Evolutionary conservation across 2,888 invertebrate species (phyloP), one percentile per base, ranked within the genome.

Genomic region (Rhagium mordax): DNA sequence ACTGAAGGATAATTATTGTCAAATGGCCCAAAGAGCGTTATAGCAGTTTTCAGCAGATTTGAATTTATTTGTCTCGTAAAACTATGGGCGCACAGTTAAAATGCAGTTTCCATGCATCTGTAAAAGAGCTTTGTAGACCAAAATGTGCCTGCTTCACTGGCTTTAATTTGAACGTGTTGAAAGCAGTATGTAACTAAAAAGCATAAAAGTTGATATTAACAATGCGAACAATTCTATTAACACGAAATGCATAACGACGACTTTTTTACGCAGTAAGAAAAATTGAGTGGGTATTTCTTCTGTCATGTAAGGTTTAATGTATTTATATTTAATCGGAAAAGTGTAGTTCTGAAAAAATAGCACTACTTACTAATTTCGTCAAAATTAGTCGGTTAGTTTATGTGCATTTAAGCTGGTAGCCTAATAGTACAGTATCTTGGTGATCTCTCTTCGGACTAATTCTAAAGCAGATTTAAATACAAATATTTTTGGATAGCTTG

Each of bases 181-280:
- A 41, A 33, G 59, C 33, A 16, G 59, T 20, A 33, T 20, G 33
- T 33, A 41, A 33, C 59, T 18, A 59, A 33, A 59, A 59, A 33
- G 59, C 33, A 59, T 55, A 59, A 59, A 33, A 16, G 33, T 33
- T 59, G 18, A 18, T 59, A 41, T 59, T 59, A 59, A 33, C 59
- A 59, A 33, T 59, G 33, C 33, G 29, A 59, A 20, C 59, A 59
- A 59, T 59, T 7, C 33, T 33, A 18, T 20, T 41, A 59, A 33
- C 59, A 18, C 33, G 18, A 59, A 59, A 59, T 41, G 59, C 16
- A 33, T 33, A 29, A 16, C 33, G 59, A 29, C 29, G 59, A 59
- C 59, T 59, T 59, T 59, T 59, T 59, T n/a, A 55, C 59, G 59
- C 33, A 33, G 0, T 29, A 33, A 18, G 33, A n/a, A 59, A 59